phyloP scores from a whole-genome alignment of 2,888 invertebrate species.

The Tryphoninae sp. region DNA sequence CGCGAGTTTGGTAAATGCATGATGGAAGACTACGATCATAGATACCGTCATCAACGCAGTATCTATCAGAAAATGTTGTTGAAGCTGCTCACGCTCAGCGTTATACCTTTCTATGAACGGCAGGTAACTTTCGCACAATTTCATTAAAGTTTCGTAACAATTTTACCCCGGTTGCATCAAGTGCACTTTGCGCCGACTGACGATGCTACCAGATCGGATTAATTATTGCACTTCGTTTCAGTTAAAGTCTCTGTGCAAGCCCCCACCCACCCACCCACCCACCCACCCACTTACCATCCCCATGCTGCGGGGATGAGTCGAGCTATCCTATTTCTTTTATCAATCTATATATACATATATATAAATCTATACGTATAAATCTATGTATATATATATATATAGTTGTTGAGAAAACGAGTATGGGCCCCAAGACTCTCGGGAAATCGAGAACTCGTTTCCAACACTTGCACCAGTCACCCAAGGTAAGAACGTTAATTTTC shows the following conservation, averaged over 20 bases:
- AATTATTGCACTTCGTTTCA: conserved; percentile 48
- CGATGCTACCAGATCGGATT: conserved; percentile 48
- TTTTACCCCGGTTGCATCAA: conserved; percentile 51
- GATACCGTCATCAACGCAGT: not conserved
- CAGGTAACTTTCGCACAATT: conserved; percentile 51
- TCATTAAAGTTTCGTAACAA: conserved; percentile 57
- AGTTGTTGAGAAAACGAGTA: not conserved
- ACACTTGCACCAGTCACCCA: conserved; percentile 15
- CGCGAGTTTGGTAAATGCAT: not conserved
- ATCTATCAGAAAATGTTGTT: conserved; percentile 7
- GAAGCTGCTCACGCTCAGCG: not conserved
- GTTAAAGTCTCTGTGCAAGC: not conserved
- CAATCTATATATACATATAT: not conserved
- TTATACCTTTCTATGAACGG: not conserved
- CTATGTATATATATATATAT: not conserved
- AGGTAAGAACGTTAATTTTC: conserved; percentile 35
- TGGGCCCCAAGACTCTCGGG: conserved; percentile 20
- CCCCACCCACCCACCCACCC: not conserved
- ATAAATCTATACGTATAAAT: not conserved
- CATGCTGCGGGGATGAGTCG: not conserved
- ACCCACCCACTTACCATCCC: no score
- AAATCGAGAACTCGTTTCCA: conserved; percentile 48
- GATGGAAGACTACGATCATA: not conserved
- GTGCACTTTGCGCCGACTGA: conserved; percentile 57
- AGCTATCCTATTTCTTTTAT: conserved; percentile 15